phyloP scores from a whole-genome alignment of 2,113 vertebrate genomes.

The Suncus etruscus region DNA sequence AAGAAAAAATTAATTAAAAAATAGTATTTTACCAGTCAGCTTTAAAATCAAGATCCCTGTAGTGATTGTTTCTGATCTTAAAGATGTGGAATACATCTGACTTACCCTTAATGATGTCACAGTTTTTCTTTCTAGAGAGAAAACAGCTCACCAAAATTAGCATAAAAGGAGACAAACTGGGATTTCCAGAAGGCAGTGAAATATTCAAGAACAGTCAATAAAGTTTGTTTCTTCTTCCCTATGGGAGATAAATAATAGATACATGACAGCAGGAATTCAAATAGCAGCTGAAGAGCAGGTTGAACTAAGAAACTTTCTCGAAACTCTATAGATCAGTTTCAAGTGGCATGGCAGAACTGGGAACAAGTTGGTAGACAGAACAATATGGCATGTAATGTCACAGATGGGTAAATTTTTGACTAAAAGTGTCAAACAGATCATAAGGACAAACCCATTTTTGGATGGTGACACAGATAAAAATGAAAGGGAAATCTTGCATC shows the following conservation, averaged over 20 bases:
- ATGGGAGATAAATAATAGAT: not conserved
- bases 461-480: slow-evolving; percentile 50
- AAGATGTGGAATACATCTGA: slow-evolving; percentile 14
- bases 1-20: not conserved
- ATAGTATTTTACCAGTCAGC: not conserved
- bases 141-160: slow-evolving; percentile 6
- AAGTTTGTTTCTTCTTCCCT: not conserved
- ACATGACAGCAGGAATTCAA: not conserved
- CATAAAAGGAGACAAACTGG: slow-evolving; percentile 18
- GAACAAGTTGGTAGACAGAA: slow-evolving; percentile 62
- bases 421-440: slow-evolving; percentile 72
- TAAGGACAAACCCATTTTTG: slow-evolving; percentile 62
- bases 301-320: not conserved
- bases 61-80: not conserved
- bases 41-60: not conserved
- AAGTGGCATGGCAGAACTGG: not conserved
- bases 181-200: not conserved
- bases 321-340: not conserved
- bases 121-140: slow-evolving; percentile 20
- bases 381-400: slow-evolving; percentile 42
- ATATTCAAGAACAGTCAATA: not conserved
- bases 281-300: slow-evolving; percentile 15
- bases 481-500: slow-evolving; percentile 59
- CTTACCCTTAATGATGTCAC: not conserved
- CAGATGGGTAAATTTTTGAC: slow-evolving; percentile 65